Evolutionary conservation across 2,888 invertebrate genomes (phyloP).

Genomic region (Atethmia centrago): DNA sequence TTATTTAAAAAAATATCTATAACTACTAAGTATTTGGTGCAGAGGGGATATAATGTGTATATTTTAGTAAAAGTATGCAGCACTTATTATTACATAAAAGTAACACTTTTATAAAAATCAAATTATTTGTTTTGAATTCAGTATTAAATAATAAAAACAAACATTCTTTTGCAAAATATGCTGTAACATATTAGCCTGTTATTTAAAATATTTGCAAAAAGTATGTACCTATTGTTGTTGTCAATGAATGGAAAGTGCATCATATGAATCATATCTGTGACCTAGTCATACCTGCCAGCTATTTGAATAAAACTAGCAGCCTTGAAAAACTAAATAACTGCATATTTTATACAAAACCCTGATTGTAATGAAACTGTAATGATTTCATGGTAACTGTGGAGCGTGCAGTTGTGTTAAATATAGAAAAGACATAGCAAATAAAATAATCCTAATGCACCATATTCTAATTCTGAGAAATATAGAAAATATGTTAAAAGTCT

Average conservation of each 20-base stretch:
- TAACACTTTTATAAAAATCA: neutral
- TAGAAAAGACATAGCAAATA: neutral
- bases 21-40: neutral
- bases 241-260: conserved; percentile 39
- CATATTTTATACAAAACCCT: conserved; percentile 26
- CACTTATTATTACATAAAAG: neutral
- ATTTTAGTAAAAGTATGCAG: neutral
- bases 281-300: conserved; percentile 37
- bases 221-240: conserved; percentile 13
- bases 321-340: conserved; percentile 55
- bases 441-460: neutral
- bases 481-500: neutral
- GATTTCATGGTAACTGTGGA: neutral
- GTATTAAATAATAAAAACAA: neutral
- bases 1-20: neutral
- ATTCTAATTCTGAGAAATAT: neutral
- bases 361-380: neutral
- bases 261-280: conserved; percentile 47
- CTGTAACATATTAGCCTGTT: conserved; percentile 9
- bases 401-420: neutral
- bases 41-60: neutral
- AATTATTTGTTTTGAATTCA: neutral
- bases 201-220: conserved; percentile 39
- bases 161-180: neutral
- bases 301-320: conserved; percentile 40